Percentiles rank a stretch among this genome's conserved stretches.
These are phyloP conservation scores for Oligia fasciuncula DNA, from an alignment of 2,888 invertebrate species.

Conservation along the genomic window DNA sequence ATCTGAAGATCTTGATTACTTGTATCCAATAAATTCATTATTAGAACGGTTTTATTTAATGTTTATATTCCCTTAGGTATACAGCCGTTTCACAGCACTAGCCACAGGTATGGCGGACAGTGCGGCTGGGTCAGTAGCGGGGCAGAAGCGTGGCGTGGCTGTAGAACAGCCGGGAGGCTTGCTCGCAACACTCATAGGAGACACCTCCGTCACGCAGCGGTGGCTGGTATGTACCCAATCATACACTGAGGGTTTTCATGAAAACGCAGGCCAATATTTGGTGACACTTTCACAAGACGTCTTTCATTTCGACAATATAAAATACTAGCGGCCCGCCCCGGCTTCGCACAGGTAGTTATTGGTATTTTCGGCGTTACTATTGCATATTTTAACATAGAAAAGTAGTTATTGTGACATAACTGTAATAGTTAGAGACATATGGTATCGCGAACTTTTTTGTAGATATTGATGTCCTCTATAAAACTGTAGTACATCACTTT, in stretches of 20 bases:
- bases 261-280: neutral
- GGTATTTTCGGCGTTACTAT: too few relatives aligned
- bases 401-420: too few relatives aligned
- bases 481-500: too few relatives aligned
- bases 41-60: neutral
- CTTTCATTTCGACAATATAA: too few relatives aligned
- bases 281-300: neutral
- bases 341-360: too few relatives aligned
- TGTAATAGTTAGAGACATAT: too few relatives aligned
- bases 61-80: slow-evolving; percentile 82
- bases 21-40: neutral
- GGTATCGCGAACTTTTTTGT: too few relatives aligned
- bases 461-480: too few relatives aligned
- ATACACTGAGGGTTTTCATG: neutral
- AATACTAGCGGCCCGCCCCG: too few relatives aligned
- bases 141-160: slow-evolving; percentile 98
- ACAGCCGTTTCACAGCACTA: slow-evolving; percentile 95
- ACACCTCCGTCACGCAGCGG: slow-evolving; percentile 99
- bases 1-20: neutral
- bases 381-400: too few relatives aligned
- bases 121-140: slow-evolving; percentile 98
- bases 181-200: slow-evolving; percentile 98
- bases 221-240: slow-evolving; percentile 94
- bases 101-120: slow-evolving; percentile 98
- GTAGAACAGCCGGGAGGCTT: slow-evolving; percentile 98